Base-by-base conservation (phyloP, 2,113 vertebrate genomes). In the Aldabrachelys gigantea region DNA sequence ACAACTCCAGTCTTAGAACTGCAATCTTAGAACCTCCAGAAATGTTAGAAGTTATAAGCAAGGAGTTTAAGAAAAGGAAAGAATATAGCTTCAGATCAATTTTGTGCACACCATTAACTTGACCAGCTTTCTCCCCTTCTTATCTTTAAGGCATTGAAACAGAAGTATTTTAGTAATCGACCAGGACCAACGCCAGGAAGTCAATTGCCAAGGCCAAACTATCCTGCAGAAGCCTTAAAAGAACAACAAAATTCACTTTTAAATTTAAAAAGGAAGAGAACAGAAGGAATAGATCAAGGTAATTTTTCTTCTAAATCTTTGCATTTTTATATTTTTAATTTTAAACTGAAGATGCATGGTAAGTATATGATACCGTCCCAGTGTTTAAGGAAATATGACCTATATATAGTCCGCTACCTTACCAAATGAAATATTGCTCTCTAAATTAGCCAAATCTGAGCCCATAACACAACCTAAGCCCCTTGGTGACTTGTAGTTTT, bases 131-230 rank as follows among this genome's bases (percentile, higher is more conserved):
- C 53, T 86, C 82, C 1, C 1, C 3, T 96, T 92, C 21, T 94
- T 4, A 76, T 94, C 88, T 84, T 85, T 89, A 97, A 99, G 99
- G 99, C 99, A 76, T 96, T 99, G 85, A 99, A 99, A 97, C 99
- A 98, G 95, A 98, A 91, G 4, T 99, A 99, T 98, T 99, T 99
- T 97, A 99, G 99, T 97, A 99, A 99, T 90, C 98, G 99, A 31
- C 99, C 99, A 57, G 99, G 97, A 57, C 99, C 99, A 24, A 99
- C 99, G 41, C 99, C 99, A 78, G 99, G 99, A 65, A 98, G 97
- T 84, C 99, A 99, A 88, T 98, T 99, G 27, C 99, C 99, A 81
- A 98, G 98, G 97, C 99, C 99, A 47, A 99, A 99, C 96, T 99
- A 98, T 89, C 98, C 99, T 38, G 97, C 96, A 6, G 99, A 99